These are phyloP conservation scores for Selenia dentaria DNA, from an alignment of 2,888 invertebrate species.

Conservation along the genomic window DNA sequence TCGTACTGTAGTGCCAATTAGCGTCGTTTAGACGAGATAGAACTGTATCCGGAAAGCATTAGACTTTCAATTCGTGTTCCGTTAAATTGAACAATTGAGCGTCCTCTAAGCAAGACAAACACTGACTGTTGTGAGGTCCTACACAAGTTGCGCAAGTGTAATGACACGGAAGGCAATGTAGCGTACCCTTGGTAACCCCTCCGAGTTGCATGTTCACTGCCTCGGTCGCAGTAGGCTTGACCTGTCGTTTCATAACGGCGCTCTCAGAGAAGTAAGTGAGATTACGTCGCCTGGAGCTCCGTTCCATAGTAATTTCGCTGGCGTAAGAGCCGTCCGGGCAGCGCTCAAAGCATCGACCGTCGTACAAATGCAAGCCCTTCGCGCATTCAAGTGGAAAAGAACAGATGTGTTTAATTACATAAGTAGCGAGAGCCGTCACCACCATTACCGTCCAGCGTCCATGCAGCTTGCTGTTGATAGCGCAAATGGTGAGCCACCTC, in stretches of 20 bases:
- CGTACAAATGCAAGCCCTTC: constrained; percentile 84
- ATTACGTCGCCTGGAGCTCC: constrained; percentile 72
- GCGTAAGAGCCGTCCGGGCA: constrained; percentile 84
- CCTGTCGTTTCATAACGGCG: constrained; percentile 60
- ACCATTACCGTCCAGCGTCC: constrained; percentile 76
- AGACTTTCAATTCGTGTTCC: constrained; percentile 65
- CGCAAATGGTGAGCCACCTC: constrained; percentile 63
- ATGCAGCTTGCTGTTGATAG: constrained; percentile 71
- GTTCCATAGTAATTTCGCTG: constrained; percentile 64
- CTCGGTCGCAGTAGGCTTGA: constrained; percentile 54
- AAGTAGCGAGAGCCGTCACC: constrained; percentile 66
- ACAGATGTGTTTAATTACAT: constrained; percentile 66
- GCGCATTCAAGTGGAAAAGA: constrained; percentile 87
- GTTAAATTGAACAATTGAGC: constrained; percentile 79
- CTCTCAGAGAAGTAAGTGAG: constrained; percentile 62
- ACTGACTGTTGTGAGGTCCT: constrained; percentile 89
- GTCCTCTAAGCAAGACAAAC: constrained; percentile 87
- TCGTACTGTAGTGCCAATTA: constrained; percentile 74
- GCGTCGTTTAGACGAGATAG: constrained; percentile 68
- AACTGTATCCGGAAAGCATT: constrained; percentile 79
- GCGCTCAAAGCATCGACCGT: constrained; percentile 83
- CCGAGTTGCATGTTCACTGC: constrained; percentile 71
- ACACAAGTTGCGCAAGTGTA: constrained; percentile 89
- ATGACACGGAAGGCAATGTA: constrained; percentile 88
- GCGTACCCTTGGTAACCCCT: constrained; percentile 53